Evolutionary conservation across 2,113 vertebrate genomes (phyloP).

Genomic region (Brachyhypopomus gauderio): DNA sequence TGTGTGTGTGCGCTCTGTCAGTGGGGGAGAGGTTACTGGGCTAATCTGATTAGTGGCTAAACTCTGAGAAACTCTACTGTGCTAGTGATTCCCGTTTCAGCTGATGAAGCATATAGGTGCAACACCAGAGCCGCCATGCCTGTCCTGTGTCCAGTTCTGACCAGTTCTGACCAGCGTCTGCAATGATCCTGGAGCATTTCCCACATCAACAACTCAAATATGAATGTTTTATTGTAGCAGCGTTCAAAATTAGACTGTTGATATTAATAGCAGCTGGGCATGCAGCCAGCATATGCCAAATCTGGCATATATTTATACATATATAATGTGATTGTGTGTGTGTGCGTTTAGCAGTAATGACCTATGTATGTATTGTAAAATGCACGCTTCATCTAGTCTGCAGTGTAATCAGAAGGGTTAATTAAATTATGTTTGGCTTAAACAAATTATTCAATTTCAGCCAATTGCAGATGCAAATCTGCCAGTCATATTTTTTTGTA

Average conservation of each 20-base stretch:
- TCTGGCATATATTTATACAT: too few species aligned
- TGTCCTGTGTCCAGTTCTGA: too few species aligned
- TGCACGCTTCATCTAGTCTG: not conserved
- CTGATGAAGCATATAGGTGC: not conserved
- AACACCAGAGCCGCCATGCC: not conserved
- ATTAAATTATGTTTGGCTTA: slow-evolving; percentile 19
- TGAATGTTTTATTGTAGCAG: not conserved
- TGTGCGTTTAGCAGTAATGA: not conserved
- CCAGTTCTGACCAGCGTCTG: too few species aligned
- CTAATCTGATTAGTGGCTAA: slow-evolving; percentile 43
- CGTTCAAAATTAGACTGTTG: not conserved
- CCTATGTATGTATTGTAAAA: slow-evolving; percentile 24
- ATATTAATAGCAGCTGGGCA: too few species aligned
- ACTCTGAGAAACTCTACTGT: not conserved
- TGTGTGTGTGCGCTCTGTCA: slow-evolving; percentile 24
- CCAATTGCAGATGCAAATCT: slow-evolving; percentile 10
- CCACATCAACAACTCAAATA: not conserved
- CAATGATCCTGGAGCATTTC: not conserved
- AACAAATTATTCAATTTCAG: slow-evolving; percentile 13
- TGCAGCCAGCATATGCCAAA: too few species aligned
- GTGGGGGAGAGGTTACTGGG: slow-evolving; percentile 45
- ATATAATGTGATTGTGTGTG: too few species aligned
- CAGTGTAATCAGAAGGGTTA: not conserved
- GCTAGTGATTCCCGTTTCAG: slow-evolving; percentile 7
- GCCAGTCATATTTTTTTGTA: not conserved